Conservation (phyloP, 30 jellyfish, hydroid and myxozoan genomes). For the Morbakka virulenta region DNA sequence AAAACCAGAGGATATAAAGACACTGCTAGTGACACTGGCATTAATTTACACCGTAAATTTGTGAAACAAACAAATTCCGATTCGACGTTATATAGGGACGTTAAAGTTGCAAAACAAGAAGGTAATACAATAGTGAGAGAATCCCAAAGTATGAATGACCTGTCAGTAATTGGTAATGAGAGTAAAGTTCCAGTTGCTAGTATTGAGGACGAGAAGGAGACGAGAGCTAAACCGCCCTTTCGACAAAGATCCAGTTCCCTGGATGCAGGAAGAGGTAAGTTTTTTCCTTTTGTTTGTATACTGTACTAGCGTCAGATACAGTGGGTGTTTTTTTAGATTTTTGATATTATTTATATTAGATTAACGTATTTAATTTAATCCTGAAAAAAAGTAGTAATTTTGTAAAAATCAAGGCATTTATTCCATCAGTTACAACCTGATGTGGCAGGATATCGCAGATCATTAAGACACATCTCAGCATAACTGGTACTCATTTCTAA, state of each 20-base stretch:
- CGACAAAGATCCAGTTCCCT: slow-evolving; percentile 78
- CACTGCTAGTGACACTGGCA: slow-evolving; percentile 48
- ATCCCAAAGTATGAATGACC: slow-evolving; percentile 73
- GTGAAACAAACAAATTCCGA: slow-evolving; percentile 38
- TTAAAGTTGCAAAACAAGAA: neutral
- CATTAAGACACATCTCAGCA: too few species aligned
- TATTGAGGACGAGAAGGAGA: slow-evolving; percentile 17
- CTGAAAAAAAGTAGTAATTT: too few species aligned
- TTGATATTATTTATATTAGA: too few species aligned
- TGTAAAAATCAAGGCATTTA: too few species aligned
- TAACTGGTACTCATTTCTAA: too few species aligned
- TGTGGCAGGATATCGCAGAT: too few species aligned
- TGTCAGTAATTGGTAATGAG: slow-evolving; percentile 31
- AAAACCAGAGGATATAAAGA: slow-evolving; percentile 1
- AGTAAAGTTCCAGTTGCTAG: slow-evolving; percentile 36
- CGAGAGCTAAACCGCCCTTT: slow-evolving; percentile 9
- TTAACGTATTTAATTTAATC: too few species aligned
- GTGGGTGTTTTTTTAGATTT: too few species aligned
- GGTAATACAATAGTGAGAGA: slow-evolving; percentile 15
- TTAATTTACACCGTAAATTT: neutral
- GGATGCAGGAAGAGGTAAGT: slow-evolving; percentile 82
- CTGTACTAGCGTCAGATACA: too few species aligned
- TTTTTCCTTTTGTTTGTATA: neutral
- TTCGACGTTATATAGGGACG: neutral
- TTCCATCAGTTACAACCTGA: too few species aligned